These are phyloP conservation scores for Ictalurus furcatus DNA, from an alignment of 2,113 vertebrate genomes.

Conservation along the genomic window DNA sequence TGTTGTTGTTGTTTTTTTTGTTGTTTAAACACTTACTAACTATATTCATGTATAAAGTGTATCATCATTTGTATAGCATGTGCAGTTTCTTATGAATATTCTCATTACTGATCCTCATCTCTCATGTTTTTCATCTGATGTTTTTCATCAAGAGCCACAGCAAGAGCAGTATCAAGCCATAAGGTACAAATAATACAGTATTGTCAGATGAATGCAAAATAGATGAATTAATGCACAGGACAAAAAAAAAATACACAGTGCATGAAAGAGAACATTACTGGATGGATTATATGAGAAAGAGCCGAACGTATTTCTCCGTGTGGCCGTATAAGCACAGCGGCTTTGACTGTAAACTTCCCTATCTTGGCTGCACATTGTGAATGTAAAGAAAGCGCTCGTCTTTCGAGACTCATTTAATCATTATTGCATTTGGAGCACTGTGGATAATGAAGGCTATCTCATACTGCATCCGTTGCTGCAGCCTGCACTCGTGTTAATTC, in stretches of 20 bases:
- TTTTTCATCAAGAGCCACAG: background rate
- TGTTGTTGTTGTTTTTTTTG: background rate
- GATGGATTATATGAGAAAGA: background rate
- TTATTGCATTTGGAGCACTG: conserved; percentile 10
- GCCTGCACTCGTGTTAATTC: background rate
- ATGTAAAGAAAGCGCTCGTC: background rate
- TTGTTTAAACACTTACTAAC: background rate
- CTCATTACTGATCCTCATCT: background rate
- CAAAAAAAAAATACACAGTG: background rate
- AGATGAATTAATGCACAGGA: background rate
- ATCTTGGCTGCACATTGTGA: background rate
- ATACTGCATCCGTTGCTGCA: background rate
- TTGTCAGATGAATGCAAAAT: background rate
- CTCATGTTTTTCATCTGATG: background rate
- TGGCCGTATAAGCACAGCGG: background rate
- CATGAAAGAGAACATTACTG: background rate
- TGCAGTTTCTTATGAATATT: background rate
- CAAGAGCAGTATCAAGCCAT: background rate
- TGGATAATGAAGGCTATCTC: background rate
- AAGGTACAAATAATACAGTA: background rate
- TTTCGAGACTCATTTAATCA: background rate
- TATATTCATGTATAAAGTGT: background rate
- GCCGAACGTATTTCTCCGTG: background rate
- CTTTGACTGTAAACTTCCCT: background rate
- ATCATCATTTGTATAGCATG: background rate